Conservation (phyloP, 2,888 invertebrate species). For the Luperina testacea region DNA sequence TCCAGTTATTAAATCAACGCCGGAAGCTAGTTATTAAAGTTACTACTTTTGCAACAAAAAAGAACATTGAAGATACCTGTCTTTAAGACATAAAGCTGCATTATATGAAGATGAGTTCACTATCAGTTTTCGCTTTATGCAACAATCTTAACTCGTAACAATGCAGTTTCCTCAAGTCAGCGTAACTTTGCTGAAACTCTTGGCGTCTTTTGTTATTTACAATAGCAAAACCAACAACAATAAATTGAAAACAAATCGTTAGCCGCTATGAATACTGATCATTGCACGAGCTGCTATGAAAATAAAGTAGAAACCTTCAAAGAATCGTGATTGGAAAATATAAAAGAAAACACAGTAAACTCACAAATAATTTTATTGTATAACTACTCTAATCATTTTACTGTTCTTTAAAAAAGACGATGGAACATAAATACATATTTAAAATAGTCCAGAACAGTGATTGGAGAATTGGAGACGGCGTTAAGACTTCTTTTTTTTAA, state of each 20-base stretch:
- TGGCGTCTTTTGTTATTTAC: constrained; percentile 32
- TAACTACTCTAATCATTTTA: constrained; percentile 31
- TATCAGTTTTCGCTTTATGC: constrained; percentile 39
- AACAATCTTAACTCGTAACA: constrained; percentile 31
- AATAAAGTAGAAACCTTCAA: constrained; percentile 42
- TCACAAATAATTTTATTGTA: constrained; percentile 31
- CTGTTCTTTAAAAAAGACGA: constrained; percentile 3
- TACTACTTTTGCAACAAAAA: constrained; percentile 6
- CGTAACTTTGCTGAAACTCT: constrained; percentile 42
- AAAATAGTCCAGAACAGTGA: constrained; percentile 29
- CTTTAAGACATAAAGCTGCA: neutral
- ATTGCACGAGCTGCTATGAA: constrained; percentile 43
- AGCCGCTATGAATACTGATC: constrained; percentile 41
- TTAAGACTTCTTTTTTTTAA: constrained; percentile 31
- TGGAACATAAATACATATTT: constrained; percentile 20
- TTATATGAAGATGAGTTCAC: constrained; percentile 8
- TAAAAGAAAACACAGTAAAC: constrained; percentile 28
- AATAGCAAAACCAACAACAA: constrained; percentile 45
- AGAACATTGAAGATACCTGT: neutral
- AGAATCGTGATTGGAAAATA: constrained; percentile 52
- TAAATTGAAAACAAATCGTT: constrained; percentile 52
- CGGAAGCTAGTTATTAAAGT: constrained; percentile 7
- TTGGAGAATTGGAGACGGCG: constrained; percentile 43
- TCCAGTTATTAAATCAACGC: constrained; percentile 9
- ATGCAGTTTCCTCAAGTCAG: constrained; percentile 27